Evolutionary conservation across 2,888 invertebrate species (phyloP), one percentile per base, ranked within the genome.

Genomic region (Plagodis dolabraria): DNA sequence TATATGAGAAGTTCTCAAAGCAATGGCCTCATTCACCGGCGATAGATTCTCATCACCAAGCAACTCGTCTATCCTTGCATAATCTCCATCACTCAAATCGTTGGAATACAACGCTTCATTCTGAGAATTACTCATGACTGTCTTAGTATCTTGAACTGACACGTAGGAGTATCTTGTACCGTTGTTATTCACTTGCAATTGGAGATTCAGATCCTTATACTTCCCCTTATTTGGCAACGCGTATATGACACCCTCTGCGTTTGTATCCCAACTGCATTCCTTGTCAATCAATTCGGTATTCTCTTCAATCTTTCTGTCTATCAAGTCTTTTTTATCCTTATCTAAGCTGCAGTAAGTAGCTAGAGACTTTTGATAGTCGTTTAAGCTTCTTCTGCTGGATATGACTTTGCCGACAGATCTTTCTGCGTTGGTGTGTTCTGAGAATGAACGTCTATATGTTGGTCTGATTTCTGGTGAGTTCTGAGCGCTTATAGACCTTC

Each of bases 231-330:
- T 93, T 0, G 93, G 93, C 43, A 93, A 73, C 7, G 93, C 93
- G 69, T 93, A 93, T 10, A 93, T 93, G 0, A 93, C 93, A 0
- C 93, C 93, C 69, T 93, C 93, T 0, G 93, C 92, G 60, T 93
- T 92, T 0, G 92, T 94, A 33, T 94, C 94, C 82, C 94, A 94
- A 69, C 93, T 93, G 60, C 93, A 94, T 72, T 94, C 94, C 47
- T 94, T 94, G 38, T 94, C 94, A 12, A 93, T 93, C 12, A 60
- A 34, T 64, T 92, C 93, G 0, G 85, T 75, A 56, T 87, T 86
- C 53, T 94, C 93, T 2, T 89, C 90, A 0, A 83, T 84, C 53
- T 89, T 89, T 42, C 80, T 81, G 0, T 82, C 77, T 0, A 47
- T 53, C 47, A 43, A 7, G 33, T 67, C 62, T 40, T 76, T 78